Conservation (phyloP, 2,888 invertebrate species). For the Plutella xylostella region DNA sequence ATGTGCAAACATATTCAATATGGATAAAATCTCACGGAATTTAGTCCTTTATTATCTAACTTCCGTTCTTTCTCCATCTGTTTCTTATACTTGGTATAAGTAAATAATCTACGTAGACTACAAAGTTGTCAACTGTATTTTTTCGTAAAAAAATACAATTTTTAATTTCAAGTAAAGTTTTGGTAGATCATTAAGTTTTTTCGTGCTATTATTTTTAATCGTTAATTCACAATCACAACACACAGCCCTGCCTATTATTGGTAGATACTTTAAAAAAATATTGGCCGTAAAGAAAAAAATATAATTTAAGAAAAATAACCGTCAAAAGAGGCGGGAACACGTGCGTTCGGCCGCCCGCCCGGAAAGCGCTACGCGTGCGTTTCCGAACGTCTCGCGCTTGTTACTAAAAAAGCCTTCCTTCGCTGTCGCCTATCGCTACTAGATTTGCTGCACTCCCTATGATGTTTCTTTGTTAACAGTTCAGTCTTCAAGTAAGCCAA, state of each 20-base stretch:
- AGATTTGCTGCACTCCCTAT: neutral
- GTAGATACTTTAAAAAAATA: neutral
- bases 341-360: neutral
- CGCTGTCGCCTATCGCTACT: neutral
- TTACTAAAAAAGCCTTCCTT: neutral
- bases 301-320: neutral
- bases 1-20: too few species aligned
- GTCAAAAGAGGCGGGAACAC: neutral
- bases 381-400: neutral
- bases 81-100: too few species aligned
- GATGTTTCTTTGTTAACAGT: neutral
- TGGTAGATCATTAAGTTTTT: neutral
- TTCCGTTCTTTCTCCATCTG: too few species aligned
- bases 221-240: neutral
- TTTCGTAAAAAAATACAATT: neutral
- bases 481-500: neutral
- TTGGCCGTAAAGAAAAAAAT: neutral
- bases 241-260: neutral
- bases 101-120: too few species aligned
- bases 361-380: neutral
- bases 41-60: too few species aligned
- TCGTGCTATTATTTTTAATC: neutral
- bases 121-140: too few species aligned
- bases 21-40: too few species aligned
- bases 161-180: neutral